Evolutionary conservation across 2,888 invertebrate species (phyloP).

Genomic region (Harpalus rubripes): DNA sequence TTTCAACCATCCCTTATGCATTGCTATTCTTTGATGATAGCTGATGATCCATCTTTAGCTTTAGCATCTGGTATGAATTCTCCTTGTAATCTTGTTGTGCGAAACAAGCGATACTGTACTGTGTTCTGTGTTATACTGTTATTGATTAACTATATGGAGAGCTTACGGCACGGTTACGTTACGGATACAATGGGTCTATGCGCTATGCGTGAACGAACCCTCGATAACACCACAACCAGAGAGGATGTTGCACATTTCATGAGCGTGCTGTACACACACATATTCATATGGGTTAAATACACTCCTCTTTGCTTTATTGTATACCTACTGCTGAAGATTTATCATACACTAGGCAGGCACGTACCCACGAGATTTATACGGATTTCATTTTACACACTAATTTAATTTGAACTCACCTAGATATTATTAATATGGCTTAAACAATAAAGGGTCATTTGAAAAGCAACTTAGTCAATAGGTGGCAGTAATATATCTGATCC

Average conservation of each 20-base stretch:
- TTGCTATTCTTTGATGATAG: neutral
- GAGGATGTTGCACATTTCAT: slow-evolving; percentile 60
- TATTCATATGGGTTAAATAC: slow-evolving; percentile 61
- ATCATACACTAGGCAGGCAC: slow-evolving; percentile 20
- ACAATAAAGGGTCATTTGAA: too few relatives aligned
- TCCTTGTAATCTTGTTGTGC: slow-evolving; percentile 56
- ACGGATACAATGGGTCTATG: slow-evolving; percentile 58
- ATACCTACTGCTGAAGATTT: slow-evolving; percentile 52
- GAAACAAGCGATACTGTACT: neutral
- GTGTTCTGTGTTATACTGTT: slow-evolving; percentile 30
- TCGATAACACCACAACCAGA: slow-evolving; percentile 31
- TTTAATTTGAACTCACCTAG: too few relatives aligned
- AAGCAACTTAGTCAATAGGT: too few relatives aligned
- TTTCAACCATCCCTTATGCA: too few relatives aligned
- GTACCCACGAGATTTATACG: neutral
- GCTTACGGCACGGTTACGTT: slow-evolving; percentile 56
- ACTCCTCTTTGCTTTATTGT: slow-evolving; percentile 58
- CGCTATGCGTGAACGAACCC: slow-evolving; percentile 49
- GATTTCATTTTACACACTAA: too few relatives aligned
- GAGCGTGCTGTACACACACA: slow-evolving; percentile 46
- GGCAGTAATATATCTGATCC: too few relatives aligned
- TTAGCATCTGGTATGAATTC: neutral
- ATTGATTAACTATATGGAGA: slow-evolving; percentile 64
- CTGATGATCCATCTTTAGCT: slow-evolving; percentile 27
- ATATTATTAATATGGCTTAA: too few relatives aligned